These are phyloP conservation scores for Lasiommata megera DNA, from an alignment of 2,888 invertebrate genomes.

Conservation along the genomic window DNA sequence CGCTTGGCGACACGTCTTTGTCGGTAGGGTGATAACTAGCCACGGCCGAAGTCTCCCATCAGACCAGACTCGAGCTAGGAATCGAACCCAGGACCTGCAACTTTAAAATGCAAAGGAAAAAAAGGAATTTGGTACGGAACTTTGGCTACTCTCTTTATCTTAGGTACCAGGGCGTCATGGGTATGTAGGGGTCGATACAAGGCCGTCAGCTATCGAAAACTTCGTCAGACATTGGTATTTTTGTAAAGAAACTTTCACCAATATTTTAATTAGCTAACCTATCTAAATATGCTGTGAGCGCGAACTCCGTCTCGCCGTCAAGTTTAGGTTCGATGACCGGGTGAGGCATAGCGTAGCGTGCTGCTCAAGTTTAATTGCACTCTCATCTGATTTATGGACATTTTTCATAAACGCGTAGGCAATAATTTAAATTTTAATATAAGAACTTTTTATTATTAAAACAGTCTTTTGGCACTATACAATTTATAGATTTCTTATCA, in stretches of 20 bases:
- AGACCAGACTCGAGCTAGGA: no score
- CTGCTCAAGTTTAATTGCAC: conserved; percentile 16
- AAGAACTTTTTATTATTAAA: background rate
- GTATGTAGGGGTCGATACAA: background rate
- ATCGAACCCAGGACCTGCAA: no score
- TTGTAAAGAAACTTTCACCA: conserved; percentile 1
- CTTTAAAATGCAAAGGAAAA: no score
- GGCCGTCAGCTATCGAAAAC: background rate
- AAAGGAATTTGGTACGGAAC: no score
- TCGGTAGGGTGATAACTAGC: no score
- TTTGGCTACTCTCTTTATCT: no score
- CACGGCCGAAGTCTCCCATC: no score
- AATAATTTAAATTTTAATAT: background rate
- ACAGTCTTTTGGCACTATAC: no score
- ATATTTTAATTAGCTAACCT: background rate
- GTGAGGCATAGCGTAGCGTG: conserved; percentile 15
- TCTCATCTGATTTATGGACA: conserved; percentile 17
- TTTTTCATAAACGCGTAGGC: background rate
- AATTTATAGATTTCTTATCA: no score
- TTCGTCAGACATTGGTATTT: background rate
- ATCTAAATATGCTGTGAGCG: background rate
- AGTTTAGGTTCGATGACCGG: conserved; percentile 28
- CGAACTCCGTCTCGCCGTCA: conserved; percentile 13
- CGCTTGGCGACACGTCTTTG: no score
- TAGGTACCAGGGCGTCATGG: background rate